Conservation (phyloP, 2,888 invertebrate genomes). For the Acanthococcus lagerstroemiae region DNA sequence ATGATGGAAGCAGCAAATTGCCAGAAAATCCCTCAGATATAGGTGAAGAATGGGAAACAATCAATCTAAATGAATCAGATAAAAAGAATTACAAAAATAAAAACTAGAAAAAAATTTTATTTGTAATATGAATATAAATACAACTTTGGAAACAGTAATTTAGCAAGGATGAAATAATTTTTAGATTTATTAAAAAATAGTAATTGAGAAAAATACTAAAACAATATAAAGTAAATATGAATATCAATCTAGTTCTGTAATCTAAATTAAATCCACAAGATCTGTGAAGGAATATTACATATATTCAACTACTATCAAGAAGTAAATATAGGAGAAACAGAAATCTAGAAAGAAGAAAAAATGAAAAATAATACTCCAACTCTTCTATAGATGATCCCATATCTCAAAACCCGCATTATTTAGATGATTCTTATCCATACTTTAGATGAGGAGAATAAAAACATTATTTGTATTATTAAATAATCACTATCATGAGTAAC, state of each 20-base stretch:
- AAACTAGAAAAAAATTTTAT: not conserved
- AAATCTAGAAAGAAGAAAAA: not conserved
- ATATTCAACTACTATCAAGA: not conserved
- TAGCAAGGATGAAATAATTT: not conserved
- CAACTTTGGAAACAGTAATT: not conserved
- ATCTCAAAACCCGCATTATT: not conserved
- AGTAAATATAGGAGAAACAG: not conserved
- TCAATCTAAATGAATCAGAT: not conserved
- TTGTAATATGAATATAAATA: not conserved
- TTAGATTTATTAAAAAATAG: not conserved
- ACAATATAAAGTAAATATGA: not conserved
- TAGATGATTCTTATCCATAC: not conserved
- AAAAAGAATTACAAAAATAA: not conserved
- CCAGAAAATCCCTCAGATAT: constrained; percentile 4
- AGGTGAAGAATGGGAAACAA: constrained; percentile 4
- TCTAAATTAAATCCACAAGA: not conserved
- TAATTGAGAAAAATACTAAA: not conserved
- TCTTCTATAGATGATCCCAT: not conserved
- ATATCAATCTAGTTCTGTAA: not conserved
- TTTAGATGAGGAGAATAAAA: not conserved
- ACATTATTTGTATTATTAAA: not conserved
- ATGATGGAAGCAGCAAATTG: constrained; percentile 2
- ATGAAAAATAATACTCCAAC: not conserved
- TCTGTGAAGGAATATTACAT: not conserved
- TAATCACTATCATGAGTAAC: not conserved